A percentile compares a stretch with the other conserved stretches of the same genome.
Evolutionary conservation across 1,140 invertebrate genomes (phyloP).

Genomic region (Trichomalopsis sarcophagae): DNA sequence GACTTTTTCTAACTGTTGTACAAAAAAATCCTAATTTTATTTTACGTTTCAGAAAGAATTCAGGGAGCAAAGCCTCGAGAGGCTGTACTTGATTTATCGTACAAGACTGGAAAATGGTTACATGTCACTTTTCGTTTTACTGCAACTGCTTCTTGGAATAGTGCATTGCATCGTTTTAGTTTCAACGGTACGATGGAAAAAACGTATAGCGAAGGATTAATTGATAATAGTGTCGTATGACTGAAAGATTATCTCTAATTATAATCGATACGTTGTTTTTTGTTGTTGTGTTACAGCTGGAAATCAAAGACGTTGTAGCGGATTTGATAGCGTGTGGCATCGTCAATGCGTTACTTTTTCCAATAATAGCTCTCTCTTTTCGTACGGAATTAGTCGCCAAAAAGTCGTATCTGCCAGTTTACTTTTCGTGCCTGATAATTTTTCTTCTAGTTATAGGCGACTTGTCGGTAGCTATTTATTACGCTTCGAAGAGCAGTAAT

Average conservation of each 20-base stretch:
- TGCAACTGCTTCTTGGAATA: conserved; percentile 80
- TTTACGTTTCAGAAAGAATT: conserved; percentile 81
- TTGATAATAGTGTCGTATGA: neutral
- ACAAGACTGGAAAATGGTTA: conserved; percentile 85
- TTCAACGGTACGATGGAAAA: conserved; percentile 66
- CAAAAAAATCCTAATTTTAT: neutral
- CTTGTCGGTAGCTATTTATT: conserved; percentile 76
- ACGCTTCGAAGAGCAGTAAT: conserved; percentile 66
- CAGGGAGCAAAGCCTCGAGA: conserved; percentile 82
- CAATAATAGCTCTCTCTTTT: conserved; percentile 75
- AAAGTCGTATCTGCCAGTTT: conserved; percentile 72
- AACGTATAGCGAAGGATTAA: neutral
- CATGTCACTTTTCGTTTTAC: conserved; percentile 83
- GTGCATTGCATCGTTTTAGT: conserved; percentile 79
- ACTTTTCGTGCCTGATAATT: conserved; percentile 74
- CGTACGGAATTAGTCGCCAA: conserved; percentile 70
- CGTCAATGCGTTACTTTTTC: conserved; percentile 70
- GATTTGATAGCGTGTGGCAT: conserved; percentile 68
- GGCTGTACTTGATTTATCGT: conserved; percentile 83
- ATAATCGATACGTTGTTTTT: neutral
- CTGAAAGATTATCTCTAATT: neutral
- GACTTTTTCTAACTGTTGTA: too few species aligned
- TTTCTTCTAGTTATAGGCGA: conserved; percentile 74
- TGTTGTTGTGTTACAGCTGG: conserved; percentile 60
- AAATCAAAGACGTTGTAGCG: conserved; percentile 66